Conservation (phyloP, 2,113 vertebrate genomes). For the Gymnogyps californianus region DNA sequence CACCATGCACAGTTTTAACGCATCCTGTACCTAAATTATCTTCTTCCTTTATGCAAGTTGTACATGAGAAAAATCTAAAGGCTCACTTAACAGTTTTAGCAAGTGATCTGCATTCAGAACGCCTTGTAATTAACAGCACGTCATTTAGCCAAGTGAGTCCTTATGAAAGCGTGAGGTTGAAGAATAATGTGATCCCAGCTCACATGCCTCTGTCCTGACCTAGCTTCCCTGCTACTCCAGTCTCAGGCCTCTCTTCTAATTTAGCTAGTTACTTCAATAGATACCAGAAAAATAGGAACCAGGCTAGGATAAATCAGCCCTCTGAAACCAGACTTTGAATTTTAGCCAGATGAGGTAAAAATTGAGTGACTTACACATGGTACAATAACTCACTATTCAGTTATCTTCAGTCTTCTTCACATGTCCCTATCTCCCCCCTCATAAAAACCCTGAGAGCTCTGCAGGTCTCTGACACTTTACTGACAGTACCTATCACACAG, state of each 20-base stretch:
- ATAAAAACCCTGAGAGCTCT: not conserved
- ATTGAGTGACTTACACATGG: not conserved
- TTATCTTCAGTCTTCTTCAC: not conserved
- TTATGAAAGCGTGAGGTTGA: not conserved
- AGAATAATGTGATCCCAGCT: not conserved
- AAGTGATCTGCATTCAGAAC: not conserved
- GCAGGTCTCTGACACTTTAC: not conserved
- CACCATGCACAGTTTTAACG: not conserved
- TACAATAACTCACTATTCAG: not conserved
- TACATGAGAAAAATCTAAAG: not conserved
- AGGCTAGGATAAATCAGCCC: not conserved
- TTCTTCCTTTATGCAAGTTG: not conserved
- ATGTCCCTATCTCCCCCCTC: accelerated
- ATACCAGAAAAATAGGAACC: not conserved
- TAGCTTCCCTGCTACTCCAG: not conserved
- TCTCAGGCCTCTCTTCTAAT: not conserved
- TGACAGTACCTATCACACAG: not conserved
- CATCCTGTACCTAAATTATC: not conserved
- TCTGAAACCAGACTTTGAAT: not conserved
- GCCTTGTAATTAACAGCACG: not conserved
- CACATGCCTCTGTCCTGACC: not conserved
- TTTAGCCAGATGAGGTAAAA: not conserved
- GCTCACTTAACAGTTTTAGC: not conserved
- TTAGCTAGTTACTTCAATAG: not conserved
- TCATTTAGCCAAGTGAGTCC: not conserved